Evolutionary conservation across 2,888 invertebrate genomes (phyloP).

Genomic region (Willowsia nigromaculata): DNA sequence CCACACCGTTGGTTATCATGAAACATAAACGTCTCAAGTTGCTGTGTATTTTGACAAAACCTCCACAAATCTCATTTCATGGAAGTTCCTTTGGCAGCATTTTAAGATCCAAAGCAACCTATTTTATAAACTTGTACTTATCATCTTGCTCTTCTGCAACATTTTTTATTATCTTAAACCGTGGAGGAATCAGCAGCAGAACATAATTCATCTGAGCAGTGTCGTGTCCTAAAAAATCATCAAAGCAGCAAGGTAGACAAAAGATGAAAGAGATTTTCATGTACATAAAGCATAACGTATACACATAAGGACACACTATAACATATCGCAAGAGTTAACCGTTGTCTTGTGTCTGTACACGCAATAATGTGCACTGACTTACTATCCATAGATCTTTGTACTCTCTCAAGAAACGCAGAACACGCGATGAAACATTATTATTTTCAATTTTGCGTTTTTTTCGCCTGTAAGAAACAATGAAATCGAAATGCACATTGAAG

Average conservation of each 20-base stretch:
- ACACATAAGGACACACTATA: neutral
- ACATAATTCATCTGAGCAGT: neutral
- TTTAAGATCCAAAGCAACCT: no score
- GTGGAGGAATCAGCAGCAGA: neutral
- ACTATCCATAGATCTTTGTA: neutral
- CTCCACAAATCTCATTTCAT: no score
- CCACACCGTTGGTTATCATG: no score
- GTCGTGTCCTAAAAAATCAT: slow-evolving; percentile 56
- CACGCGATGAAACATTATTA: neutral
- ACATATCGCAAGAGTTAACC: neutral
- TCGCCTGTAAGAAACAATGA: neutral
- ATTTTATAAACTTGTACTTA: no score
- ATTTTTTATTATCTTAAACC: no score
- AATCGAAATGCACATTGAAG: slow-evolving; percentile 42
- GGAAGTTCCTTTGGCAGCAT: neutral
- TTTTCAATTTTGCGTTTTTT: neutral
- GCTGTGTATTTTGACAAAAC: neutral
- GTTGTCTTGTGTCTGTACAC: neutral
- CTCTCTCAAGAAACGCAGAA: neutral
- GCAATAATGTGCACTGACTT: neutral
- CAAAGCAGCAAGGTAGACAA: slow-evolving; percentile 56
- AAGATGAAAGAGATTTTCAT: slow-evolving; percentile 38
- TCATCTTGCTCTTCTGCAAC: no score
- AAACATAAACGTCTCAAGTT: no score
- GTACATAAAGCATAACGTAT: neutral